Evolutionary conservation across 64 coral and sea anemone genomes (phyloP).

Genomic region (Trachythela sp.): DNA sequence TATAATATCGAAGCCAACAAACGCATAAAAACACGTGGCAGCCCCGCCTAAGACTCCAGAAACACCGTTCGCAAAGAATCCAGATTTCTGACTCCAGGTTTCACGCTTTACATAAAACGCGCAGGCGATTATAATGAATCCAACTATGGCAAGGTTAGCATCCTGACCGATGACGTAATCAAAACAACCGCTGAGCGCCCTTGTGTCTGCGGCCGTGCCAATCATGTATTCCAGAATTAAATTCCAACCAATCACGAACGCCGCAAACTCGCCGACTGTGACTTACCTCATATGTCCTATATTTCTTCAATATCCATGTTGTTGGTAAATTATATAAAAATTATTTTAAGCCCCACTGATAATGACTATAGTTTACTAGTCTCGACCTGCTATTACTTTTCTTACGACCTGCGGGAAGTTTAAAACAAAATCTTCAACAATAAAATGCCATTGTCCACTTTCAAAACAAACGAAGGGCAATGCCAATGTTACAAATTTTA

Average conservation of each 20-base stretch:
- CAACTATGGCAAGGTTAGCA: constrained; percentile 71
- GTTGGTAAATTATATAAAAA: too few relatives aligned
- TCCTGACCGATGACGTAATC: constrained; percentile 94
- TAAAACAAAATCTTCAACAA: background rate
- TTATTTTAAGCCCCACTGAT: too few relatives aligned
- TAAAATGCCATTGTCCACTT: background rate
- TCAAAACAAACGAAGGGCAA: too few relatives aligned
- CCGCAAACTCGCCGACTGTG: constrained; percentile 90
- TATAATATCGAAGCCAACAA: constrained; percentile 95
- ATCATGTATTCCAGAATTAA: constrained; percentile 99
- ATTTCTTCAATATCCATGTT: too few relatives aligned
- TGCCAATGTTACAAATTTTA: too few relatives aligned
- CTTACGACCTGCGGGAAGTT: background rate
- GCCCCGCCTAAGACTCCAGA: constrained; percentile 91
- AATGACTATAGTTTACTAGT: too few relatives aligned
- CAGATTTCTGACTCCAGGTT: constrained; percentile 74
- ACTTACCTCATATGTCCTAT: too few relatives aligned
- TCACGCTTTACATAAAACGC: constrained; percentile 57
- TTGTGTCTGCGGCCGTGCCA: constrained; percentile 85
- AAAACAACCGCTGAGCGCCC: constrained; percentile 87
- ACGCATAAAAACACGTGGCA: constrained; percentile 94
- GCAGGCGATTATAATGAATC: constrained; percentile 73
- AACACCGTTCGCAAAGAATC: constrained; percentile 90
- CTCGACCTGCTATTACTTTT: too few relatives aligned
- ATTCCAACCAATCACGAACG: constrained; percentile 97